Conservation (phyloP, 2,113 vertebrate genomes). For the Glareola pratincola region DNA sequence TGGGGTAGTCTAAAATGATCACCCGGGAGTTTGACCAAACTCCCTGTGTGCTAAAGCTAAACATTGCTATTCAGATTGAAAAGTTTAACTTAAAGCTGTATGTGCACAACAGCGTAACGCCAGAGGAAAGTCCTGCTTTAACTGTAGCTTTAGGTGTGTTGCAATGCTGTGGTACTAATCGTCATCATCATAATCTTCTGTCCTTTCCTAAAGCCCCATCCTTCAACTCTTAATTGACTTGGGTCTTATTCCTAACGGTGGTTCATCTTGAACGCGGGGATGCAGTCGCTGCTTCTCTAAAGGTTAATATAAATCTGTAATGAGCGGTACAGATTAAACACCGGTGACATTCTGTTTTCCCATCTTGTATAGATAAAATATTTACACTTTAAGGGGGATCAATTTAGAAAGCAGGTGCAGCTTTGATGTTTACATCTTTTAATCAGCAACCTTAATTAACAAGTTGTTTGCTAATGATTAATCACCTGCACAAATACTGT, state of each 20-base stretch:
- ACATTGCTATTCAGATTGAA: background rate
- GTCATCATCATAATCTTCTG: background rate
- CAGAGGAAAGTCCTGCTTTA: background rate
- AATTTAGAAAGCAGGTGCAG: constrained; percentile 24
- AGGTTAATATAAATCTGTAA: constrained; percentile 33
- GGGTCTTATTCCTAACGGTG: background rate
- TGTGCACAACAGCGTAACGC: background rate
- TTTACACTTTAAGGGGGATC: constrained; percentile 7
- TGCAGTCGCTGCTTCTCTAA: constrained; percentile 14
- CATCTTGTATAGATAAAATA: constrained; percentile 27
- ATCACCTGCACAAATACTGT: background rate
- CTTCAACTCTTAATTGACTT: constrained; percentile 26
- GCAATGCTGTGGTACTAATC: background rate
- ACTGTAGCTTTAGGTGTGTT: background rate
- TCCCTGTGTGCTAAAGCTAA: background rate
- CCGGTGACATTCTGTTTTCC: constrained; percentile 15
- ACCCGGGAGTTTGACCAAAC: background rate
- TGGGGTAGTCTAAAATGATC: background rate
- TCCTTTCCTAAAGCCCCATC: background rate
- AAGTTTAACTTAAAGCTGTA: background rate
- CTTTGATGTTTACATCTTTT: constrained; percentile 1
- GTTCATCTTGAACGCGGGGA: background rate
- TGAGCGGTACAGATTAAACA: background rate
- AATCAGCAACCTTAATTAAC: constrained; percentile 41
- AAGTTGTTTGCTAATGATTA: constrained; percentile 32